Percentiles rank a stretch among this genome's conserved stretches.
These are phyloP conservation scores for Melanotus villosus DNA, from an alignment of 2,888 invertebrate species.

Conservation along the genomic window DNA sequence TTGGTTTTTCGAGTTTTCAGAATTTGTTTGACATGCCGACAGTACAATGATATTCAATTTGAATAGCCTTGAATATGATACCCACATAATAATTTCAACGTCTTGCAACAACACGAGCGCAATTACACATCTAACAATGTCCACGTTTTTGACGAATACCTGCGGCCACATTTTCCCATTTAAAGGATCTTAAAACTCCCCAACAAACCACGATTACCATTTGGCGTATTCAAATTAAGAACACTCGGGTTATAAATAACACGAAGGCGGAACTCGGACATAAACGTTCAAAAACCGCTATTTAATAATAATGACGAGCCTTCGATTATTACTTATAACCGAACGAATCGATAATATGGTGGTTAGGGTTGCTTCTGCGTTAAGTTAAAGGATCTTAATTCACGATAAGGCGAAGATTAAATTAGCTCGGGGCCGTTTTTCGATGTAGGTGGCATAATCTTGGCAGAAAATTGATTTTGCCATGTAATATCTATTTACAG, in stretches of 20 bases:
- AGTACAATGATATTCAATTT: conserved; percentile 41
- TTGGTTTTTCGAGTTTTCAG: conserved; percentile 42
- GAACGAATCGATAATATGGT: conserved; percentile 43
- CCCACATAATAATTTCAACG: conserved; percentile 6
- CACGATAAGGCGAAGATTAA: conserved; percentile 15
- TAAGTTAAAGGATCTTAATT: conserved; percentile 2
- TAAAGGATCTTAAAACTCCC: too few relatives aligned
- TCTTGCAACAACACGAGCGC: conserved; percentile 3
- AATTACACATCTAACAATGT: not conserved
- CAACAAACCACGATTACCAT: too few relatives aligned
- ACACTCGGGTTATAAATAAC: too few relatives aligned
- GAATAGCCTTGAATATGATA: conserved; percentile 34
- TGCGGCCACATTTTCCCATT: not conserved
- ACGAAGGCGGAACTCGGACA: too few relatives aligned
- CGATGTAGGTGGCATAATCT: conserved; percentile 44
- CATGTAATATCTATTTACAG: conserved; percentile 4
- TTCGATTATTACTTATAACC: conserved; percentile 43
- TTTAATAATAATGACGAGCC: conserved; percentile 17
- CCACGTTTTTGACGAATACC: not conserved
- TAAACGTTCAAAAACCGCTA: too few relatives aligned
- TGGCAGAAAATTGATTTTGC: conserved; percentile 29
- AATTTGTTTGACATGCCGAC: conserved; percentile 47
- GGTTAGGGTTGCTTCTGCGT: conserved; percentile 36
- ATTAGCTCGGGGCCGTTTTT: conserved; percentile 5
- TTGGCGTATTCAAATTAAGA: too few relatives aligned